Evolutionary conservation across 2,797 vertebrate species (phyloP).

Genomic region (Pseudomugil tenellus): DNA sequence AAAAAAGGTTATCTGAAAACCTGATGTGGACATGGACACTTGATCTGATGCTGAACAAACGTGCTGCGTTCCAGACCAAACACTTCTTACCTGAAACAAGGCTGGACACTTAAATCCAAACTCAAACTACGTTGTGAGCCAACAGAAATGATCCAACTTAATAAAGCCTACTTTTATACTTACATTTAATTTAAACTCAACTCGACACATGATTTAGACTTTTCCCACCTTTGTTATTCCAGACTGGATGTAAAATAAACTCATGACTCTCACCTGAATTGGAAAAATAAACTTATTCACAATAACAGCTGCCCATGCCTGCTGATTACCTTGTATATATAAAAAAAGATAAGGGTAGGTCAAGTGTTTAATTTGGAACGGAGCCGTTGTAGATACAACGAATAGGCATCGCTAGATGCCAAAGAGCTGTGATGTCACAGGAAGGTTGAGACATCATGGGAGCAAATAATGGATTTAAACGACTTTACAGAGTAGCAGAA

Average conservation of each 20-base stretch:
- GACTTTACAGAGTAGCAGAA: slow-evolving; percentile 58
- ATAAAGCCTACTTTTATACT: slow-evolving; percentile 15
- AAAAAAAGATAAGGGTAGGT: slow-evolving; percentile 10
- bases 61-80: slow-evolving; percentile 66
- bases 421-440: slow-evolving; percentile 37
- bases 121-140: slow-evolving; percentile 17
- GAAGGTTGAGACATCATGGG: slow-evolving; percentile 30
- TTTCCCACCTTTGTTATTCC: slow-evolving; percentile 16
- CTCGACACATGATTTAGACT: slow-evolving; percentile 24
- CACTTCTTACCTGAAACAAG: slow-evolving; percentile 23
- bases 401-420: slow-evolving; percentile 38
- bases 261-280: slow-evolving; percentile 55
- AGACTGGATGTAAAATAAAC: slow-evolving; percentile 47
- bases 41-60: slow-evolving; percentile 63
- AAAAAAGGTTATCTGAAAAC: slow-evolving; percentile 64
- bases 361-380: slow-evolving; percentile 62
- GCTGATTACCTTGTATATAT: slow-evolving; percentile 16
- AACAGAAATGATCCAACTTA: slow-evolving; percentile 5
- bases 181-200: slow-evolving; percentile 20
- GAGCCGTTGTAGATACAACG: slow-evolving; percentile 49
- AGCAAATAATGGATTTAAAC: slow-evolving; percentile 33
- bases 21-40: slow-evolving; percentile 70
- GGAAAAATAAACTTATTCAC: slow-evolving; percentile 47
- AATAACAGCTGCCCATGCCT: slow-evolving; percentile 27
- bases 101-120: slow-evolving; percentile 24